Conservation (phyloP, 2,797 vertebrate species). For the Monodelphis domestica region DNA sequence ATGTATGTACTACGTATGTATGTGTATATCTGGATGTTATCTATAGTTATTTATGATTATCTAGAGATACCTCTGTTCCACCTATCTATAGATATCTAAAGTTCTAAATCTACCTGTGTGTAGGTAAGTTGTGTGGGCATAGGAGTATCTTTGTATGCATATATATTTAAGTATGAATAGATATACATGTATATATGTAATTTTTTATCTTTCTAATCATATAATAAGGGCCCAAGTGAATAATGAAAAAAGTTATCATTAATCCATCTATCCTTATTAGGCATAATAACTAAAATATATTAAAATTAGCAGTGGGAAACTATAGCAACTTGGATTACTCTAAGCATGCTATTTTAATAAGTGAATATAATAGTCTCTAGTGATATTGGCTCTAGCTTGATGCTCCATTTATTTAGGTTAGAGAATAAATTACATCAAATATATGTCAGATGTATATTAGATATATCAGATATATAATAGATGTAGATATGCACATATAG, state of each 20-base stretch:
- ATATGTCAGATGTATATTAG: too few species aligned
- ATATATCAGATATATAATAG: too few species aligned
- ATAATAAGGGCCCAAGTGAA: background rate
- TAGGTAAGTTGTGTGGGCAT: background rate
- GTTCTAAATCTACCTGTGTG: too few species aligned
- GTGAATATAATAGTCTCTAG: background rate
- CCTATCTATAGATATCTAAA: background rate
- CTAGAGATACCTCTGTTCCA: background rate
- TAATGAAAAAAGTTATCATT: background rate
- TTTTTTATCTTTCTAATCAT: background rate
- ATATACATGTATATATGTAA: background rate
- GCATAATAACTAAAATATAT: background rate
- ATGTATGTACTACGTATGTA: background rate
- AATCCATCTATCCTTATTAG: background rate
- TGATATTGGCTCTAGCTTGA: background rate
- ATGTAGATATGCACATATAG: slow-evolving; percentile 12
- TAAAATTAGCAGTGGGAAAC: background rate
- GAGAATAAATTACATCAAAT: background rate
- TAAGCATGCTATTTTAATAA: background rate
- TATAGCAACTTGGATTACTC: background rate
- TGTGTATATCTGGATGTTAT: background rate
- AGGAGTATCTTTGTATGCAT: background rate
- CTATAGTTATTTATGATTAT: background rate
- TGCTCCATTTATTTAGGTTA: background rate
- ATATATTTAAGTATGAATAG: background rate